A percentile compares a stretch with the other conserved stretches of the same genome.
phyloP scores from a whole-genome alignment of 2,797 vertebrate genomes.

The Basileuterus tristriatus region DNA sequence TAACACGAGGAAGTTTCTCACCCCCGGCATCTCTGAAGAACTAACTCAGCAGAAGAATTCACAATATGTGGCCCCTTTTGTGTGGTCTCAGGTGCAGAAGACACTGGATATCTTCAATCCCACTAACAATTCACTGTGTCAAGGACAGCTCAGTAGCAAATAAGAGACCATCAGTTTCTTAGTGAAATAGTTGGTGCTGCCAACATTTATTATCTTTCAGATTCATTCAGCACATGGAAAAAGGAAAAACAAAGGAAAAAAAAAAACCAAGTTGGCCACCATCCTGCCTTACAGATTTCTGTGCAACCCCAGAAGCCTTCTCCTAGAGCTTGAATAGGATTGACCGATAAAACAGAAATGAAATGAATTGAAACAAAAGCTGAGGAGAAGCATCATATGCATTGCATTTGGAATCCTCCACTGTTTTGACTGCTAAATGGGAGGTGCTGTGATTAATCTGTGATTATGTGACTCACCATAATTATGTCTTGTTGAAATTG shows the following conservation, averaged over 20 bases:
- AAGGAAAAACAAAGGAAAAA: rapidly evolving
- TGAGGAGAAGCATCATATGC: slow-evolving; percentile 13
- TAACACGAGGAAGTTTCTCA: neutral
- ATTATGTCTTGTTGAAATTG: slow-evolving; percentile 79
- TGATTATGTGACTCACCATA: slow-evolving; percentile 79
- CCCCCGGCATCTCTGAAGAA: neutral
- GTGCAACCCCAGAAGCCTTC: neutral
- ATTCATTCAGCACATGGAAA: neutral
- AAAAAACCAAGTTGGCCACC: neutral
- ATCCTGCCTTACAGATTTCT: neutral
- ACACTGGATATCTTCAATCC: neutral
- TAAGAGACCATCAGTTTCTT: neutral
- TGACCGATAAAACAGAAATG: neutral
- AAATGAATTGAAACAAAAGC: slow-evolving; percentile 33
- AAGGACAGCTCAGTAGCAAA: neutral
- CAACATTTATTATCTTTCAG: neutral
- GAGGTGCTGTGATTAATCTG: slow-evolving; percentile 73
- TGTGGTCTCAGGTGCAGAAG: neutral
- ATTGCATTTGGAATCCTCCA: slow-evolving; percentile 58
- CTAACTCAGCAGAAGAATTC: neutral
- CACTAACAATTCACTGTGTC: neutral
- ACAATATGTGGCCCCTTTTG: neutral
- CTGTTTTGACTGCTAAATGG: slow-evolving; percentile 76
- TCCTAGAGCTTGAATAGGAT: neutral
- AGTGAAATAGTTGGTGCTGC: neutral